A percentile compares a stretch with the other conserved stretches of the same genome.
These are phyloP conservation scores for Brevimyrus niger DNA, from an alignment of 2,113 vertebrate species.

Conservation along the genomic window DNA sequence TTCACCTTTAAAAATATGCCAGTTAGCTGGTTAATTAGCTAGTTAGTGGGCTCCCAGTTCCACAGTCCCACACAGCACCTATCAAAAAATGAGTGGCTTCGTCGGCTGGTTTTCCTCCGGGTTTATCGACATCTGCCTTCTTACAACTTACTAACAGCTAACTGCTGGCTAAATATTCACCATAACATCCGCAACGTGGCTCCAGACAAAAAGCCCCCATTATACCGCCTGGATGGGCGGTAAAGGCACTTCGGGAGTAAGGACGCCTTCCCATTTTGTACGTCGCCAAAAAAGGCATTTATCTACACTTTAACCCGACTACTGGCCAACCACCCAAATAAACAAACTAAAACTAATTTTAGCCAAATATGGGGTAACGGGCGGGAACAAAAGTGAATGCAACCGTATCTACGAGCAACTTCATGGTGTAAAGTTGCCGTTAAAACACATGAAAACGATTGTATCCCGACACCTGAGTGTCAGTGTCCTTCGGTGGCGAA, in stretches of 20 bases:
- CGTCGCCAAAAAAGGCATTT: background rate
- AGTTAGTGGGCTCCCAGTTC: background rate
- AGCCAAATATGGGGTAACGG: background rate
- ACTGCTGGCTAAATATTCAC: background rate
- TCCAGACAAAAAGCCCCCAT: background rate
- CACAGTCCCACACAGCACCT: background rate
- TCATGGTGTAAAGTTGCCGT: background rate
- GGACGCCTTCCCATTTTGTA: background rate
- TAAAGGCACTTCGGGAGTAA: background rate
- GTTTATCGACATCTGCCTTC: background rate
- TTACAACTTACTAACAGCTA: background rate
- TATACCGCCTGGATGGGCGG: background rate
- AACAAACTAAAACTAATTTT: background rate
- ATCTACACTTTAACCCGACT: background rate
- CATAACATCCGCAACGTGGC: slow-evolving; percentile 8
- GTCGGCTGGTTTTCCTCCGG: background rate
- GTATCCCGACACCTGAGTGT: background rate
- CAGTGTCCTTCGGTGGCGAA: background rate
- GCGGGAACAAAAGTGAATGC: background rate
- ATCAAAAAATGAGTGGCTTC: background rate
- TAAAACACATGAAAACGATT: background rate
- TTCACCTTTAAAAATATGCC: background rate
- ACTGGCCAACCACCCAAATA: background rate
- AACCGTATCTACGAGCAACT: background rate
- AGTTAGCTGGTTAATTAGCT: background rate